Evolutionary conservation across 1,140 invertebrate species (phyloP), one percentile per base, ranked within the genome.

Genomic region (Lucilia cuprina): DNA sequence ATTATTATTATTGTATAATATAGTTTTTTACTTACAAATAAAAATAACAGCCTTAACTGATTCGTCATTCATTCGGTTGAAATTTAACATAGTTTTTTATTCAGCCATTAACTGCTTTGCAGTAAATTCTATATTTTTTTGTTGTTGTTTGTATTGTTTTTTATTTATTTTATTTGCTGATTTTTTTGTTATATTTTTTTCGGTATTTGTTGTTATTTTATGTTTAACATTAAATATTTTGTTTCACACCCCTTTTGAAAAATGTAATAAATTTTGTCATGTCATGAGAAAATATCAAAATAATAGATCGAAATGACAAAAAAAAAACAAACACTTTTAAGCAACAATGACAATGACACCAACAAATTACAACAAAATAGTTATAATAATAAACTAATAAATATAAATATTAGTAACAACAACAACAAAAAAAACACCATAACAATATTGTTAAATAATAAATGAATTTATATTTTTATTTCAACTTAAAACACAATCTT

Each of bases 41-140:
- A 90, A 90, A 90, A 87, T 86, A 90, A 87, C 89, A 90, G 83
- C 70, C 88, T 88, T 87, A 90, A 90, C 89, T 90, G 89, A 90
- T 90, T 90, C 89, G 89, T 90, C 89, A 90, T 90, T 90, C 89
- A 90, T 90, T 90, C 89, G 89, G 87, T 88, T 88, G 87, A 89
- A 88, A 90, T 88, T 90, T 89, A 90, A 90, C 89, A 90, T 90
- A 90, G 88, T 89, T 89, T 89, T 86, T 88, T 87, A 25, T 70
- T 21, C 19, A 82, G 85, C 88, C 88, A 89, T 89, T 89, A 89
- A 89, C 88, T 88, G 88, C 89, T 86, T 77, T 49, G 82, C 82
- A 77, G 84, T 75, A 85, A 85, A 83, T 84, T 70, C 83, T 74
- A 82, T 74, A 74, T 49, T 7, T 83, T 84, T 25, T 47, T 80